Evolutionary conservation across 2,888 invertebrate genomes (phyloP).

Genomic region (Sisyra terminalis): DNA sequence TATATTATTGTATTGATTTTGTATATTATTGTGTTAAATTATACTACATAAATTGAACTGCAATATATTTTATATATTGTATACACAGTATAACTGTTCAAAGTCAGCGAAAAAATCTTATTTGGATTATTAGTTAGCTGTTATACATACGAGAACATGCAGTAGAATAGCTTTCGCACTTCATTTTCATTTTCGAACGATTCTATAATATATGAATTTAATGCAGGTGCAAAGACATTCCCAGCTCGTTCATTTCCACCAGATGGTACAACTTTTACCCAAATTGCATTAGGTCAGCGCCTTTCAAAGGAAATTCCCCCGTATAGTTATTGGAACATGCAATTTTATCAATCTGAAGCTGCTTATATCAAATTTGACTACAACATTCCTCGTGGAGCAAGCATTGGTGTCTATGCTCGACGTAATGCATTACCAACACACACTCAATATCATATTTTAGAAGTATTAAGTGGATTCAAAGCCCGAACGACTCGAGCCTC

Average conservation of each 20-base stretch:
- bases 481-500: constrained; percentile 69
- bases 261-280: constrained; percentile 82
- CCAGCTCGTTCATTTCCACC: constrained; percentile 84
- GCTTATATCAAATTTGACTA: constrained; percentile 91
- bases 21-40: too few relatives aligned
- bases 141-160: neutral
- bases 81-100: too few relatives aligned
- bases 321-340: constrained; percentile 95
- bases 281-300: constrained; percentile 75
- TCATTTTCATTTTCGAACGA: neutral
- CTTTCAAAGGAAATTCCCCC: constrained; percentile 79
- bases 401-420: constrained; percentile 88
- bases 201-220: constrained; percentile 1
- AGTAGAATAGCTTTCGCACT: neutral
- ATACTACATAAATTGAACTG: too few relatives aligned
- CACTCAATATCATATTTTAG: constrained; percentile 90
- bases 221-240: constrained; percentile 67
- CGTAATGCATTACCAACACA: constrained; percentile 90
- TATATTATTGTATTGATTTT: too few relatives aligned
- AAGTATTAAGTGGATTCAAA: constrained; percentile 81
- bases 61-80: too few relatives aligned
- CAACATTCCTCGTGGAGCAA: constrained; percentile 78
- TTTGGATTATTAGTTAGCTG: neutral
- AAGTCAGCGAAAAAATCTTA: too few relatives aligned
- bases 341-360: constrained; percentile 88